phyloP scores from a whole-genome alignment of 2,113 vertebrate genomes.

The Vulpes lagopus region DNA sequence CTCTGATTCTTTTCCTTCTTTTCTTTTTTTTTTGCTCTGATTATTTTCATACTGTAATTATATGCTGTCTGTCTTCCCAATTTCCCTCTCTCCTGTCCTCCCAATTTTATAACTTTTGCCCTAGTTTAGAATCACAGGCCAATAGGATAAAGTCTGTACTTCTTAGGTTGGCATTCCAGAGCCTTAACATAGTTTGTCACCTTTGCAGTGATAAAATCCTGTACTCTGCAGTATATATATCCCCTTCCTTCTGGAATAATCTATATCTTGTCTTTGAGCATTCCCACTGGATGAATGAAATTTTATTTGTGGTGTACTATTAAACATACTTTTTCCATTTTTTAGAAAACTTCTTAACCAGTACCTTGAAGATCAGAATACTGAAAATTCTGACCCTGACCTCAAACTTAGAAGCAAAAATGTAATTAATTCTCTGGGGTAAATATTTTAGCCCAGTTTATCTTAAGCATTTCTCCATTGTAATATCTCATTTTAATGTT shows the following conservation, averaged over 20 bases:
- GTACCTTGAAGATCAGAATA: slow-evolving; percentile 27
- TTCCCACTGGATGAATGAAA: background rate
- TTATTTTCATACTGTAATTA: slow-evolving; percentile 44
- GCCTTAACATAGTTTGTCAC: background rate
- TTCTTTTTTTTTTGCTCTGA: background rate
- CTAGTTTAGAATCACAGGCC: background rate
- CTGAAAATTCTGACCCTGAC: background rate
- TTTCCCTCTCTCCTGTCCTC: background rate
- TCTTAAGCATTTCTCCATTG: slow-evolving; percentile 4
- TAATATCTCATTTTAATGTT: background rate
- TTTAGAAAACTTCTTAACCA: slow-evolving; percentile 22
- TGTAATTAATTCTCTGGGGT: slow-evolving; percentile 37
- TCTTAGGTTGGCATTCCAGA: slow-evolving; percentile 2
- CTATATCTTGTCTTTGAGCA: slow-evolving; percentile 5
- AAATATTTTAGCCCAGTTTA: slow-evolving; percentile 53
- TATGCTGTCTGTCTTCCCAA: background rate
- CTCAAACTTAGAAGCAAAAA: background rate
- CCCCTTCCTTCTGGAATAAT: slow-evolving; percentile 24
- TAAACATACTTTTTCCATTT: background rate
- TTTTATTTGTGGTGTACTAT: slow-evolving; percentile 1
- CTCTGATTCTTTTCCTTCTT: slow-evolving; percentile 12
- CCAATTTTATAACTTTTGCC: background rate
- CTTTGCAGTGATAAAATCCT: background rate
- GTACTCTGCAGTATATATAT: background rate
- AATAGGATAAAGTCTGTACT: background rate